These are phyloP conservation scores for Pyralis farinalis DNA, from an alignment of 2,888 invertebrate genomes.

Conservation along the genomic window DNA sequence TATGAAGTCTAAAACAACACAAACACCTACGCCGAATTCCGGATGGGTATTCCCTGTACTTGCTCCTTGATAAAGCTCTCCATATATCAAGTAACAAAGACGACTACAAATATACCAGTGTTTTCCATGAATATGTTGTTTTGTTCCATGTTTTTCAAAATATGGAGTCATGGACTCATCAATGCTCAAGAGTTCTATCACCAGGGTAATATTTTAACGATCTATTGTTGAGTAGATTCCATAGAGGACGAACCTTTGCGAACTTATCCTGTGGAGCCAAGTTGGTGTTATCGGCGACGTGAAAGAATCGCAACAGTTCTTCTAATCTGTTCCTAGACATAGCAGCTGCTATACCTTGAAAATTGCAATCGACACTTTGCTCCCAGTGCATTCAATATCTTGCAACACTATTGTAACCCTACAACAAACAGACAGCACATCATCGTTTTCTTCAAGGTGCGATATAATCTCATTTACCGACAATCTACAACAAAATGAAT, in stretches of 20 bases:
- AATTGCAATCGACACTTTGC: conserved; percentile 24
- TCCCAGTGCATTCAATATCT: conserved; percentile 30
- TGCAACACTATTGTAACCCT: conserved; percentile 17
- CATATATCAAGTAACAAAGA: conserved; percentile 27
- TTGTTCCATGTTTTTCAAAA: not conserved
- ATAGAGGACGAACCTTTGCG: not conserved
- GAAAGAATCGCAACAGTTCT: conserved; percentile 12
- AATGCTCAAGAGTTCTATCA: not conserved
- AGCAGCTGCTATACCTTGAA: conserved; percentile 24
- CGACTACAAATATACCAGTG: conserved; percentile 12
- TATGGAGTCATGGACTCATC: not conserved
- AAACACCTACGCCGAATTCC: conserved; percentile 11
- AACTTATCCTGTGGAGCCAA: conserved; percentile 4
- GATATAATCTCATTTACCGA: too few relatives aligned
- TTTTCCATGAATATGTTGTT: not conserved
- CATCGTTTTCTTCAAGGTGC: too few relatives aligned
- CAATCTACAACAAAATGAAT: too few relatives aligned
- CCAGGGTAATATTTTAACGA: conserved; percentile 2
- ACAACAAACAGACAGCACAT: conserved; percentile 13
- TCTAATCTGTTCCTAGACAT: conserved; percentile 32
- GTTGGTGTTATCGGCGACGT: conserved; percentile 2
- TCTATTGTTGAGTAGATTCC: not conserved
- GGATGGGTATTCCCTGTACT: conserved; percentile 14
- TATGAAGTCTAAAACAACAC: conserved; percentile 13
- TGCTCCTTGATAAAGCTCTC: conserved; percentile 29